Percentiles rank a stretch among this genome's conserved stretches.
Conservation (phyloP, 2,888 invertebrate species). For the Apocheima hispidaria region DNA sequence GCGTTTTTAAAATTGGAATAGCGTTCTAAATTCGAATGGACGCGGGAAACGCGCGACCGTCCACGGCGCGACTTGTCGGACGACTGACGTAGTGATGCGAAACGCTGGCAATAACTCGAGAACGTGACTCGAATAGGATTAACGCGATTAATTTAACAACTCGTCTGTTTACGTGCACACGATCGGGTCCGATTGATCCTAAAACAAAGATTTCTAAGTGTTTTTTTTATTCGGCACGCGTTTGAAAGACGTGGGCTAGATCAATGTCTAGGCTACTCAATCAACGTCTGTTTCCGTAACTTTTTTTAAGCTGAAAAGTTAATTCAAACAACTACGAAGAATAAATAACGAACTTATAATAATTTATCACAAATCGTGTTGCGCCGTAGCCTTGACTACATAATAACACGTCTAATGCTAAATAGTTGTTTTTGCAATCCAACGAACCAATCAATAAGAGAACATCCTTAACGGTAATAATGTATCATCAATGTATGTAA, state of each 20-base stretch:
- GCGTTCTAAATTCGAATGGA: constrained; percentile 32
- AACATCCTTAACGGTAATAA: too few species aligned
- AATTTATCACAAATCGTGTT: constrained; percentile 3
- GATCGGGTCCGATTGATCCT: constrained; percentile 15
- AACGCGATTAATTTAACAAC: constrained; percentile 31
- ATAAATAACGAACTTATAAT: neutral
- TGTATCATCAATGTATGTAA: too few species aligned
- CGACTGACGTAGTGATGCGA: constrained; percentile 72
- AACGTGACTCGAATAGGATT: constrained; percentile 41
- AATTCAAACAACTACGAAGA: neutral
- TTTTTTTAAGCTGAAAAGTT: neutral
- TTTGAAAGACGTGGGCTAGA: constrained; percentile 3
- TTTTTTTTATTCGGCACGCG: constrained; percentile 34
- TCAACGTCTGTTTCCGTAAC: constrained; percentile 3
- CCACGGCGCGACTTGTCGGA: constrained; percentile 58
- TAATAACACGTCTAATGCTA: neutral
- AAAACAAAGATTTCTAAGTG: constrained; percentile 37
- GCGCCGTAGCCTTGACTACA: constrained; percentile 3
- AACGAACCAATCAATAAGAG: too few species aligned
- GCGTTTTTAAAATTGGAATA: constrained; percentile 23
- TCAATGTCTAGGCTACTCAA: constrained; percentile 5
- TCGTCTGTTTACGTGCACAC: constrained; percentile 33
- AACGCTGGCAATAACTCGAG: constrained; percentile 34
- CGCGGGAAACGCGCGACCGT: constrained; percentile 61
- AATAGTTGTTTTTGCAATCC: neutral